Evolutionary conservation across 2,888 invertebrate genomes (phyloP), one percentile per base, ranked within the genome.

Genomic region (Fissipunctia ypsillon): DNA sequence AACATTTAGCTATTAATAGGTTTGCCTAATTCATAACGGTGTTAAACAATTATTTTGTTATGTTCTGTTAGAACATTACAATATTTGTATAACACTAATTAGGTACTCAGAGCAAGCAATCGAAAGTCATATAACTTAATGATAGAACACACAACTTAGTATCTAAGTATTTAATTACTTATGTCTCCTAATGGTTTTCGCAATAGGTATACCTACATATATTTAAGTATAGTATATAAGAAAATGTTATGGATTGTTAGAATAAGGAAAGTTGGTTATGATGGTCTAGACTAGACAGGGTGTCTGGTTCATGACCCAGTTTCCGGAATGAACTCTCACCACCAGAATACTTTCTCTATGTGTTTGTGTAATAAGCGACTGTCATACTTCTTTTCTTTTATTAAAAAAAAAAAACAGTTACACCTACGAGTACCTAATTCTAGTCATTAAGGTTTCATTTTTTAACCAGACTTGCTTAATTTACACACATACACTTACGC

Each of bases 301-400:
- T 69, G 78, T 69, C 81, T 81, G 61, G 69, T 69, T 69, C 56
- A 69, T 81, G 61, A 66, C 76, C 81, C 57, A 79, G 38, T 75
- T 79, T 52, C n/a, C 54, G 12, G 22, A 66, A 69, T 50, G 10
- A 57, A 25, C 56, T 52, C 50, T 43, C 41, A n/a, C 35, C 35
- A 43, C 50, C 19, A 52, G 10, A 43, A n/a, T 28, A 50, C 28
- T 45, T 25, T 22, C 22, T 69, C n/a, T 25, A 6, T 5, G 12
- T 38, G 19, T 35, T 64, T 48, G 3, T 9, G 31, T 31, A 22
- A 0, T 31, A 31, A 16, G 10, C 6, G 12, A 6, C 19, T 38
- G 16, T 9, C 25, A 43, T 28, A 1, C 14, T 43, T 28, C 9
- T 43, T 43, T 28, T 28, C 4, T 61, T 45, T n/a, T n/a, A n/a